Conservation (phyloP, 2,888 invertebrate species). For the Tipula lateralis region DNA sequence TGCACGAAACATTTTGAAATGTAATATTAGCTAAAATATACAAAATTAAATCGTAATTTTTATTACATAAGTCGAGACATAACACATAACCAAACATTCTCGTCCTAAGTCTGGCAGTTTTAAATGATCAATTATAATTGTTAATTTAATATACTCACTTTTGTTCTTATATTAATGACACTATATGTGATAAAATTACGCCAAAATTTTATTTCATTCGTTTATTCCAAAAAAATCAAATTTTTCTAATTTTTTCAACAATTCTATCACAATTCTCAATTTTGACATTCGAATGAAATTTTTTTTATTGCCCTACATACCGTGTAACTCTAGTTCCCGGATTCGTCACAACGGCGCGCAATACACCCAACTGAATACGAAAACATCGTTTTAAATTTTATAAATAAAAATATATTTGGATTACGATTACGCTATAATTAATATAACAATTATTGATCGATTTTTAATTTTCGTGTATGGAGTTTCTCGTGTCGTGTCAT, state of each 20-base stretch:
- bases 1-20: slow-evolving; percentile 64
- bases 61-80: not conserved
- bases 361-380: no score
- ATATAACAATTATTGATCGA: not conserved
- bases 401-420: not conserved
- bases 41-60: not conserved
- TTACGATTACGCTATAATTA: not conserved
- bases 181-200: not conserved
- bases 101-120: not conserved
- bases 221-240: not conserved
- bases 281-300: slow-evolving; percentile 14
- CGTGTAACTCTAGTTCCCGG: not conserved
- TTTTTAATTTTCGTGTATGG: not conserved
- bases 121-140: not conserved
- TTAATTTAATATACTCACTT: not conserved
- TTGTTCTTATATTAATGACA: not conserved
- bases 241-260: not conserved
- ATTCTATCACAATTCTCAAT: not conserved
- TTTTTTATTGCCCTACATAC: not conserved
- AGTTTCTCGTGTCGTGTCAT: not conserved
- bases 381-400: not conserved
- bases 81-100: not conserved
- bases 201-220: not conserved
- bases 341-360: not conserved
- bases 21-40: not conserved